Conservation (phyloP, 2,888 invertebrate species). For the Proisotoma minuta region DNA sequence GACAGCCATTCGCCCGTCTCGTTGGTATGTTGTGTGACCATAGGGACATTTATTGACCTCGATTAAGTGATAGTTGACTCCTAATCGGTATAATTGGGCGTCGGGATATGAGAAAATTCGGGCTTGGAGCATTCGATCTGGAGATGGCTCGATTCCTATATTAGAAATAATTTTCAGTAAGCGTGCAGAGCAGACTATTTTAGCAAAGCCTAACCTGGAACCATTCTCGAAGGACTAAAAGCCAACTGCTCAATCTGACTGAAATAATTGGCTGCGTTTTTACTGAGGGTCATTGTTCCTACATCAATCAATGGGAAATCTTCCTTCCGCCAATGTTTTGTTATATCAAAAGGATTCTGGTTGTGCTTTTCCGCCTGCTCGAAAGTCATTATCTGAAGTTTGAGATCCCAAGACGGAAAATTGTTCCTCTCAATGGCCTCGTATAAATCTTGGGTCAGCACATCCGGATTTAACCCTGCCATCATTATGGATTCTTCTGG, state of each 20-base stretch:
- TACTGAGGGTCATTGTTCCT: constrained; percentile 21
- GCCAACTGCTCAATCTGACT: constrained; percentile 23
- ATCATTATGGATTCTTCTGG: constrained; percentile 65
- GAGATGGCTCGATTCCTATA: too few species aligned
- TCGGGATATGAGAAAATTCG: constrained; percentile 63
- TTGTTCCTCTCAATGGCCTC: constrained; percentile 25
- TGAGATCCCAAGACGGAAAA: constrained; percentile 28
- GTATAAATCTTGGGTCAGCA: constrained; percentile 20
- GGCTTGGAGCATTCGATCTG: constrained; percentile 27
- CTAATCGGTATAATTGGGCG: constrained; percentile 85
- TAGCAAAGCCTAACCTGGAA: too few species aligned
- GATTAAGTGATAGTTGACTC: constrained; percentile 84
- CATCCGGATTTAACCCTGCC: constrained; percentile 74
- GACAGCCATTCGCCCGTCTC: constrained; percentile 69
- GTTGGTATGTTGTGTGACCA: constrained; percentile 64
- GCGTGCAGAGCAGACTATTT: too few species aligned
- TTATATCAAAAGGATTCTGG: constrained; percentile 34
- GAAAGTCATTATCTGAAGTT: constrained; percentile 33
- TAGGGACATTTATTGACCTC: constrained; percentile 87
- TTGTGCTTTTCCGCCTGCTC: constrained; percentile 17
- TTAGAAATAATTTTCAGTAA: too few species aligned
- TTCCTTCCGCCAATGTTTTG: constrained; percentile 21
- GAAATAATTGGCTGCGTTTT: constrained; percentile 23
- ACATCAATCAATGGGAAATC: constrained; percentile 25
- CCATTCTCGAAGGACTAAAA: constrained; percentile 25